Percentiles rank a stretch among this genome's conserved stretches.
Conservation (phyloP, 2,888 invertebrate species). For the Dioctria linearis region DNA sequence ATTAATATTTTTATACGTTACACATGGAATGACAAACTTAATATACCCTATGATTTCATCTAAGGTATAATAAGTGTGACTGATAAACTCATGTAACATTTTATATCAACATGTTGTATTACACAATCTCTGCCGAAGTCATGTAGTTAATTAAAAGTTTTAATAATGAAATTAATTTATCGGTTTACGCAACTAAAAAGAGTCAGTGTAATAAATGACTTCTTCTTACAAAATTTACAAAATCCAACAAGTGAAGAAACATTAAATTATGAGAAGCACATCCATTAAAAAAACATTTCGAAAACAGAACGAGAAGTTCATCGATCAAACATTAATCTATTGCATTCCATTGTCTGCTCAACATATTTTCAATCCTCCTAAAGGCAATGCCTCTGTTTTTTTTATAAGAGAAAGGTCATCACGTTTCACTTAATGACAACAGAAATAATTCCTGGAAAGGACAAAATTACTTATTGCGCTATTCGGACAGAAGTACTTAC, state of each 20-base stretch:
- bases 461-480: constrained; percentile 38
- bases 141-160: neutral
- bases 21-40: too few relatives aligned
- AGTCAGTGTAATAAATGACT: constrained; percentile 17
- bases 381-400: constrained; percentile 22
- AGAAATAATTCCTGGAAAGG: constrained; percentile 7
- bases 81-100: too few relatives aligned
- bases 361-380: constrained; percentile 37
- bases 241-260: constrained; percentile 2
- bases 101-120: too few relatives aligned
- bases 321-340: constrained; percentile 18
- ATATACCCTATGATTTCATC: too few relatives aligned
- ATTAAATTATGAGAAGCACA: neutral
- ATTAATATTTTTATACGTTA: too few relatives aligned
- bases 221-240: neutral
- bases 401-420: constrained; percentile 1
- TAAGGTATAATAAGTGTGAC: too few relatives aligned
- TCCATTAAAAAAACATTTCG: constrained; percentile 4
- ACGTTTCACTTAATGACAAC: constrained; percentile 23
- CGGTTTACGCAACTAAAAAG: constrained; percentile 14
- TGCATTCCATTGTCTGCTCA: constrained; percentile 52
- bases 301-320: constrained; percentile 25
- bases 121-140: too few relatives aligned
- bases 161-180: constrained; percentile 31
- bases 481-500: constrained; percentile 32